Conservation (phyloP, 2,113 vertebrate genomes). For the Athene cunicularia region DNA sequence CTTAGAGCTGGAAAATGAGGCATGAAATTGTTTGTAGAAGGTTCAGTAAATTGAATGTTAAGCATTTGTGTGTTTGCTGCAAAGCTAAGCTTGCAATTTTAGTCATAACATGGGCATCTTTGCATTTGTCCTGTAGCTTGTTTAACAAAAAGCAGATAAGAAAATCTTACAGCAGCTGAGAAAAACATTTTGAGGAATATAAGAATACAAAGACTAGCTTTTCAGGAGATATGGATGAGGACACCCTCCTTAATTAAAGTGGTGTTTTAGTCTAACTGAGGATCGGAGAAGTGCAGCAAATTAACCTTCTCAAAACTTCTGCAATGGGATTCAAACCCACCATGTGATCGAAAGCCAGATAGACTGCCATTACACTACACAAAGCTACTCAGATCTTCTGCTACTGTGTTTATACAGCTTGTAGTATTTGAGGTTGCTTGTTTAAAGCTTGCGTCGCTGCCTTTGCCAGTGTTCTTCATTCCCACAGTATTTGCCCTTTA, state of each 20-base stretch:
- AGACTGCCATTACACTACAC: not conserved
- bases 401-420: not conserved
- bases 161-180: not conserved
- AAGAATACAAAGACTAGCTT: not conserved
- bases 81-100: conserved; percentile 27
- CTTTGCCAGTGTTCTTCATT: not conserved
- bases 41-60: conserved; percentile 64
- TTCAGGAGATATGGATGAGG: not conserved
- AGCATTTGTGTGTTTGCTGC: conserved; percentile 32
- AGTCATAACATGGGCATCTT: not conserved
- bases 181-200: not conserved
- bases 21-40: conserved; percentile 75
- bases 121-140: conserved; percentile 17
- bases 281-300: rapidly evolving
- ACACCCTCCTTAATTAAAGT: not conserved
- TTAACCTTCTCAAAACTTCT: not conserved
- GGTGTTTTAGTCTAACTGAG: not conserved
- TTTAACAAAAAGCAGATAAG: not conserved
- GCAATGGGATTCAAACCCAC: not conserved
- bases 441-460: not conserved
- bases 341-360: not conserved
- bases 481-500: not conserved
- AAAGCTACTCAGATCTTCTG: not conserved
- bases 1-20: conserved; percentile 67
- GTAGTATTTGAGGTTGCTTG: not conserved